A percentile compares a stretch with the other conserved stretches of the same genome.
phyloP scores from a whole-genome alignment of 2,888 invertebrate species.

The Synanthedon vespiformis region DNA sequence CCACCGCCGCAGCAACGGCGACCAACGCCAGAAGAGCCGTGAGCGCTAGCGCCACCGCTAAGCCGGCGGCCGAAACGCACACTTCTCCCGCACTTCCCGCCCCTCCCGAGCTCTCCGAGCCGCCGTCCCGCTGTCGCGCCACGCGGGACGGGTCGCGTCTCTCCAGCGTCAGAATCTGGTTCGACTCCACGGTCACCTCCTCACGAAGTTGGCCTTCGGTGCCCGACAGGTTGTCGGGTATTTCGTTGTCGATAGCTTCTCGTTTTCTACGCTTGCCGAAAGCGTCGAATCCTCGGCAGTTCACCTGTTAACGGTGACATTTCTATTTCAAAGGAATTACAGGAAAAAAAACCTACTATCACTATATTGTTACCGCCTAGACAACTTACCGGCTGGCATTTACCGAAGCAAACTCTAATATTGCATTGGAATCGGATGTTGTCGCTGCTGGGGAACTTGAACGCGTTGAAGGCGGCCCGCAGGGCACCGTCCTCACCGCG shows the following conservation, averaged over 20 bases:
- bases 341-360: no score
- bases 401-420: constrained; percentile 93
- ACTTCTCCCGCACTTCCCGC: constrained; percentile 80
- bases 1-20: constrained; percentile 93
- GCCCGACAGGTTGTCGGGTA: constrained; percentile 60
- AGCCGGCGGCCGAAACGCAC: constrained; percentile 93
- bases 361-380: neutral
- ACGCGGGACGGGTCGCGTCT: constrained; percentile 82
- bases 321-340: no score
- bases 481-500: constrained; percentile 87
- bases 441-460: constrained; percentile 95
- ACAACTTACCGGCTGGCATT: constrained; percentile 87
- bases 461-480: constrained; percentile 91
- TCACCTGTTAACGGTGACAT: constrained; percentile 76
- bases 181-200: constrained; percentile 93
- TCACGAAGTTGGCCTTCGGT: constrained; percentile 87
- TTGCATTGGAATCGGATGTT: constrained; percentile 96
- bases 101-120: constrained; percentile 71
- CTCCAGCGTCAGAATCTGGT: constrained; percentile 91
- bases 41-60: constrained; percentile 91
- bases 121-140: constrained; percentile 82
- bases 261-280: constrained; percentile 84
- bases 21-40: constrained; percentile 92
- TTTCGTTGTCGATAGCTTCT: constrained; percentile 61
- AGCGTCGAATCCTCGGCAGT: constrained; percentile 91